Percentiles rank a stretch among this genome's conserved stretches.
phyloP scores from a whole-genome alignment of 2,888 invertebrate genomes.

The Hypena proboscidalis region DNA sequence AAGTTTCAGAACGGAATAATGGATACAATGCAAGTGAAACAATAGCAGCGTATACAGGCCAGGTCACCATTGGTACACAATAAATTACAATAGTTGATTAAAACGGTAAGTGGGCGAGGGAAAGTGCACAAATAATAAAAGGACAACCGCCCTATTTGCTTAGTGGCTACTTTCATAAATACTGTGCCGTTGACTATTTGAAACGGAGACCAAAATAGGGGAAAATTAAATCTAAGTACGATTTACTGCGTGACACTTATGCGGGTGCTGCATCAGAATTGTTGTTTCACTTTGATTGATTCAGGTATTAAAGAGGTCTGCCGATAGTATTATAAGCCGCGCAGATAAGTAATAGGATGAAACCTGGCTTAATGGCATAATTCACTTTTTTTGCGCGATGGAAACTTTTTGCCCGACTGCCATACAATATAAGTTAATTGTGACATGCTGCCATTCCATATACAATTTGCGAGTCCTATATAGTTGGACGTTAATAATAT shows the following conservation, averaged over 20 bases:
- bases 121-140: conserved; percentile 62
- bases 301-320: too few relatives aligned
- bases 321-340: too few relatives aligned
- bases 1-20: conserved; percentile 1
- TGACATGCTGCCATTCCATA: too few relatives aligned
- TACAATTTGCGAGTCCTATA: too few relatives aligned
- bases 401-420: too few relatives aligned
- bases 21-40: conserved; percentile 32
- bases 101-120: conserved; percentile 67
- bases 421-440: too few relatives aligned
- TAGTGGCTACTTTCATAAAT: conserved; percentile 53
- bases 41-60: conserved; percentile 46
- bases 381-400: too few relatives aligned
- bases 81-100: conserved; percentile 44
- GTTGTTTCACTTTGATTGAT: too few relatives aligned
- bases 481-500: too few relatives aligned
- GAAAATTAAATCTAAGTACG: background rate
- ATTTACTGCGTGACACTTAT: too few relatives aligned
- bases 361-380: too few relatives aligned
- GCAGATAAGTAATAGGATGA: too few relatives aligned
- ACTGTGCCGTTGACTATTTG: conserved; percentile 42
- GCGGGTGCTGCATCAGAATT: conserved; percentile 11
- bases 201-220: conserved; percentile 19
- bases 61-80: conserved; percentile 40
- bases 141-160: conserved; percentile 53